A percentile compares a stretch with the other conserved stretches of the same genome.
phyloP scores from a whole-genome alignment of 1,140 invertebrate species.

The Campoletis sonorensis region DNA sequence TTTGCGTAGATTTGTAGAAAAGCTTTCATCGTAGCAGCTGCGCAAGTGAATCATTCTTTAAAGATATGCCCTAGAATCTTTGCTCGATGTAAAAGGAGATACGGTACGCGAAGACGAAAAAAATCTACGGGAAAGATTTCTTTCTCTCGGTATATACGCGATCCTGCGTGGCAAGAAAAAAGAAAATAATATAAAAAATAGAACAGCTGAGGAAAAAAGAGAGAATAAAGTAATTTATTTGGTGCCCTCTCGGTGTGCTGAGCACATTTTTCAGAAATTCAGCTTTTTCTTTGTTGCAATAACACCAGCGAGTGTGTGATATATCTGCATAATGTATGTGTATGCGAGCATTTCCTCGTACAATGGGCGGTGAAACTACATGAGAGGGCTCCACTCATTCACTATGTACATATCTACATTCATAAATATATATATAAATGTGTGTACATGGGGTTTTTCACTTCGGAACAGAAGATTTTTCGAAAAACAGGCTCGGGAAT shows the following conservation, averaged over 20 bases:
- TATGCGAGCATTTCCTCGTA: slow-evolving; percentile 28
- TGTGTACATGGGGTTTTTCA: neutral
- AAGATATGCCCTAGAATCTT: slow-evolving; percentile 17
- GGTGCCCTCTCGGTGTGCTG: slow-evolving; percentile 35
- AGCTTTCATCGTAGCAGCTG: slow-evolving; percentile 4
- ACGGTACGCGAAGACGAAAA: neutral
- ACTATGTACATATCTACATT: neutral
- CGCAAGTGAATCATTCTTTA: neutral
- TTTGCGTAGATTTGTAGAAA: slow-evolving; percentile 19
- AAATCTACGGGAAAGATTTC: slow-evolving; percentile 30
- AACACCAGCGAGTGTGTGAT: slow-evolving; percentile 31
- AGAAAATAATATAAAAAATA: no score
- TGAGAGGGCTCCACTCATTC: slow-evolving; percentile 15
- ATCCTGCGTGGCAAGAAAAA: slow-evolving; percentile 1
- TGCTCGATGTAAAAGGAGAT: slow-evolving; percentile 1
- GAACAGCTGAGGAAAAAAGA: neutral
- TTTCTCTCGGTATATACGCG: neutral
- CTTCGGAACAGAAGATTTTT: neutral
- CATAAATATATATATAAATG: neutral
- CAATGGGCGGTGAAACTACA: neutral
- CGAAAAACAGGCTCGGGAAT: neutral
- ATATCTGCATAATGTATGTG: slow-evolving; percentile 46
- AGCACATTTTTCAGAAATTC: slow-evolving; percentile 45
- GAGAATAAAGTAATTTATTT: slow-evolving; percentile 45
- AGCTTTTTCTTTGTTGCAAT: slow-evolving; percentile 22